Evolutionary conservation across 2,797 vertebrate species (phyloP).

Genomic region (Sebastolobus alascanus): DNA sequence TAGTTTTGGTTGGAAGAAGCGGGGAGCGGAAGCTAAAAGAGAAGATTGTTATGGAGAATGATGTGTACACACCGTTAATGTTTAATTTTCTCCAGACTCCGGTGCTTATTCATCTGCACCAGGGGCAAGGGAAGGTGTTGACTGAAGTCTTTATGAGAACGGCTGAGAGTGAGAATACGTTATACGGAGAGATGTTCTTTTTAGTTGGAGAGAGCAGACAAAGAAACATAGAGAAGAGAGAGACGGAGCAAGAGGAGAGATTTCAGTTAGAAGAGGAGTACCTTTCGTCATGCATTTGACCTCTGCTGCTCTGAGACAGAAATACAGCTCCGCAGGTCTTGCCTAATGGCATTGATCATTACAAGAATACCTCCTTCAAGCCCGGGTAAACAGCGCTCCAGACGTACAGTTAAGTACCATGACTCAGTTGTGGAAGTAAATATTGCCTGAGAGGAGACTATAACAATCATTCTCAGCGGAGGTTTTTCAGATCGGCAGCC

Average conservation of each 20-base stretch:
- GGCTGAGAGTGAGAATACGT: conserved; percentile 62
- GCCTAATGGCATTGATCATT: conserved; percentile 75
- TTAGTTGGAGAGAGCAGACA: conserved; percentile 43
- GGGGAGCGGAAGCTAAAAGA: conserved; percentile 44
- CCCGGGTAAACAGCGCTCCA: conserved; percentile 53
- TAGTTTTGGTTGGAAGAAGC: conserved; percentile 52
- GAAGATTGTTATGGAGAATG: conserved; percentile 66
- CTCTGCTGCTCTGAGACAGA: conserved; percentile 57
- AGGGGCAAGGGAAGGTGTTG: conserved; percentile 64
- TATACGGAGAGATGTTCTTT: conserved; percentile 52
- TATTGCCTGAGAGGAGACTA: conserved; percentile 63
- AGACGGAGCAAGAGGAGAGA: conserved; percentile 15
- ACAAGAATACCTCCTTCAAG: conserved; percentile 65
- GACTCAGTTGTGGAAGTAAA: conserved; percentile 69
- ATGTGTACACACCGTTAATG: conserved; percentile 70
- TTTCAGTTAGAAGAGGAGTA: conserved; percentile 42
- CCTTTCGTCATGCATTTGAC: conserved; percentile 60
- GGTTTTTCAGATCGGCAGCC: conserved; percentile 49
- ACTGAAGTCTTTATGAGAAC: conserved; percentile 72
- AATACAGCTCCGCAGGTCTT: conserved; percentile 63
- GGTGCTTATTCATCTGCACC: conserved; percentile 68
- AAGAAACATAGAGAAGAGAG: conserved; percentile 17
- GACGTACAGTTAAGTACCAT: conserved; percentile 62
- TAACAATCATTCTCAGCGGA: conserved; percentile 64
- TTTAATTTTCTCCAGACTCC: conserved; percentile 76